Evolutionary conservation across 2,113 vertebrate species (phyloP), one percentile per base, ranked within the genome.

Genomic region (Cardinalis cardinalis): DNA sequence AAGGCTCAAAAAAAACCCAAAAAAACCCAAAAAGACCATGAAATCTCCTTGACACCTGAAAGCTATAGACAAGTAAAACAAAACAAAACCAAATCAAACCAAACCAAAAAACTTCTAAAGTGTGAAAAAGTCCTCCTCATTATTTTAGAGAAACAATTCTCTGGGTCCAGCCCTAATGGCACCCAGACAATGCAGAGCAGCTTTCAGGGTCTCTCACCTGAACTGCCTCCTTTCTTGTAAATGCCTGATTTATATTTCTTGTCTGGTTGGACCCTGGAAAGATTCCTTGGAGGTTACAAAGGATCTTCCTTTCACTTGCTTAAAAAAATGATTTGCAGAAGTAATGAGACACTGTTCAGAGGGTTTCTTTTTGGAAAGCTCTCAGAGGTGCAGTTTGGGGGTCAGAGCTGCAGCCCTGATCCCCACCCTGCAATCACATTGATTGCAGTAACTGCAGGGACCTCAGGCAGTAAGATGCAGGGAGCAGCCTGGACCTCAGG

Each of bases 41-140:
- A 94, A 78, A 71, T 89, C 73, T 78, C 79, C 88, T 48, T 49
- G n/a, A 60, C 70, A 68, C 25, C 41, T 95, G 83, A 94, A 83
- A 70, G 55, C 52, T 56, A 65, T 12, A 44, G 29, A 31, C 23
- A 61, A 81, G 24, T 48, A 44, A 61, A 60, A 51, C 14, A 28
- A 74, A 84, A 48, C 15, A 28, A 40, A 53, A 41, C 40, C 7
- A 52, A 69, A 15, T 4, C 12, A 40, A 53, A 41, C 40, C 7
- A 52, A 69, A 15, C 5, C 12, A 26, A 86, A 88, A 90, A 59
- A 77, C 18, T 46, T 65, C 24, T 43, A 24, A 46, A 21, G 23
- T 28, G 17, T 87, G 48, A 83, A 96, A 96, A 94, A 73, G 9
- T 93, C 44, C 32, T 65, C n/a, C 53, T 74, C 18, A 68, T 77